Base-by-base conservation (phyloP, 2,797 vertebrate species). In the Pseudochromis fuscus region DNA sequence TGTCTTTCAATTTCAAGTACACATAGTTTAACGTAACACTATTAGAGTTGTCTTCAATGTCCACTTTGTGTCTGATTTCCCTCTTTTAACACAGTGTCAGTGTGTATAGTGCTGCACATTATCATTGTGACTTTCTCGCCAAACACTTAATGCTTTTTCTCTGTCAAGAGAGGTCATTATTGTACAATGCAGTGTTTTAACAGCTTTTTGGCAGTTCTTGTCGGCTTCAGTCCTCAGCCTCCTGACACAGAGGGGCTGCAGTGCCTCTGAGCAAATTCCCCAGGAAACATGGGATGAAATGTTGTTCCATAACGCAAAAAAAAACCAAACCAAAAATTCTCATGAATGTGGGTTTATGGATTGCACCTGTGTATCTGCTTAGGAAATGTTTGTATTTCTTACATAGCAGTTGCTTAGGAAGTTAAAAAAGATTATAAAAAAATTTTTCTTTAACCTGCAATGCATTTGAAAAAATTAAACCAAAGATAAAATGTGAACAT, bases 101-200 rank as follows among this genome's bases (percentile, higher is more conserved):
- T 18, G 16, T 30, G n/a, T 33, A 28, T 19, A 57, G 33, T 23
- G 1, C 44, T 76, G 56, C 58, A 57, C 61, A 68, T 60, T 65
- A 72, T 55, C 51, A 42, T 66, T 4, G 33, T 5, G 31, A 38
- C 44, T 52, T 42, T 68, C 57, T 55, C 59, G 28, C 74, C 64
- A 46, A 69, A 77, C 52, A 31, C 25, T 44, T 72, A 61, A 79
- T 77, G 71, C 23, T 57, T 83, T 77, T 64, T 58, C 65, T 84
- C 82, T 33, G 74, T 78, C 58, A 80, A 66, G 50, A 85, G 40
- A 55, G 45, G 57, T 35, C 62, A 62, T 89, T 82, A 81, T 53
- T 72, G 66, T 74, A 67, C 45, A 62, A 53, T 31, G 52, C 37
- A 12, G 51, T 83, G 74, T 87, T 90, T 80, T 85, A 84, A 86